Conservation (phyloP, 1,140 invertebrate genomes). For the Stenopsyche tienmushanensis region DNA sequence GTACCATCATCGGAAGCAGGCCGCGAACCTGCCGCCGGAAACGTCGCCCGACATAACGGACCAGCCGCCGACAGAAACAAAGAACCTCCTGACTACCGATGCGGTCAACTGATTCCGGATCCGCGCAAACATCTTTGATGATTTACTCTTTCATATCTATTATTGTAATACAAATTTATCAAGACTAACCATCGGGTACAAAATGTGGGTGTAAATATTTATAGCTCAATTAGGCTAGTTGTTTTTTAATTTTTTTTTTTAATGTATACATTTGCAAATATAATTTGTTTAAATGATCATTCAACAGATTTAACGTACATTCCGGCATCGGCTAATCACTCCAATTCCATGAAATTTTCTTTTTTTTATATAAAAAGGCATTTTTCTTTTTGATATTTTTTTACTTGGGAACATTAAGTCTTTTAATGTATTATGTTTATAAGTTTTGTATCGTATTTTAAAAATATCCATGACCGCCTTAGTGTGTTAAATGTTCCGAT, state of each 20-base stretch:
- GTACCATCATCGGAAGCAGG: constrained; percentile 62
- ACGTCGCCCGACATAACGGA: not conserved
- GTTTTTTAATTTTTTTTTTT: constrained; percentile 9
- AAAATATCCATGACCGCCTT: too few relatives aligned
- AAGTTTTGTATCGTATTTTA: too few relatives aligned
- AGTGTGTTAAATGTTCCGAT: too few relatives aligned
- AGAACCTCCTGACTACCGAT: not conserved
- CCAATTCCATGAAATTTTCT: constrained; percentile 12
- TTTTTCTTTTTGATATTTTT: not conserved
- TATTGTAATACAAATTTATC: not conserved
- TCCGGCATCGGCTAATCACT: too few relatives aligned
- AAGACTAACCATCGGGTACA: constrained; percentile 26
- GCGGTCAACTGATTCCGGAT: too few relatives aligned
- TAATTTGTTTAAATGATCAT: too few relatives aligned
- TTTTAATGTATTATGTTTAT: not conserved
- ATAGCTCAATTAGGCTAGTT: constrained; percentile 27
- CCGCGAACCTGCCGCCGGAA: constrained; percentile 29
- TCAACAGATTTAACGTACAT: too few relatives aligned
- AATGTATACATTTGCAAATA: not conserved
- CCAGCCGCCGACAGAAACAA: not conserved
- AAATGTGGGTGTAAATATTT: constrained; percentile 23
- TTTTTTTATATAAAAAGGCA: not conserved
- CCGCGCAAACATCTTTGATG: too few relatives aligned
- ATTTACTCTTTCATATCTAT: too few relatives aligned
- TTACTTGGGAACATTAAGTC: not conserved